phyloP scores from a whole-genome alignment of 2,888 invertebrate genomes.

The Hoplodrina ambigua region DNA sequence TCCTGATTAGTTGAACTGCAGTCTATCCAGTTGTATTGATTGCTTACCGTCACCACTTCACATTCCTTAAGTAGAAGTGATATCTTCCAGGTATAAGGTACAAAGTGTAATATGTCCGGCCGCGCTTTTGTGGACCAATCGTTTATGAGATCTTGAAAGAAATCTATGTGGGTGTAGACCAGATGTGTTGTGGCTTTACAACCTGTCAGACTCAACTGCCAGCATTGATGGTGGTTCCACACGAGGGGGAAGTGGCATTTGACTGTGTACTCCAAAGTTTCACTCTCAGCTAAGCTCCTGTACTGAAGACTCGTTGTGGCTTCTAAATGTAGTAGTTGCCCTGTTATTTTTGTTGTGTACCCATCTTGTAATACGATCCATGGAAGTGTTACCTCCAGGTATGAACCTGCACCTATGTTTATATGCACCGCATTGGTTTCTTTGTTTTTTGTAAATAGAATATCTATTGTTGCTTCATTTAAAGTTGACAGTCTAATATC shows the following conservation, averaged over 20 bases:
- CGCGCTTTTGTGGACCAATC: constrained; percentile 99
- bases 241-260: constrained; percentile 96
- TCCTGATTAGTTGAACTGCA: constrained; percentile 98
- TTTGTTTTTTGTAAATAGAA: constrained; percentile 97
- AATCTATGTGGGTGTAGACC: constrained; percentile 98
- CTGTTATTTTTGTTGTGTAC: constrained; percentile 97
- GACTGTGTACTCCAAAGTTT: constrained; percentile 97
- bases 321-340: constrained; percentile 98
- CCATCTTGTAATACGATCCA: constrained; percentile 97
- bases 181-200: constrained; percentile 98
- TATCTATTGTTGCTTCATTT: constrained; percentile 98
- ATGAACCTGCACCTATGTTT: constrained; percentile 98
- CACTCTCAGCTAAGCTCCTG: constrained; percentile 97
- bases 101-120: constrained; percentile 98
- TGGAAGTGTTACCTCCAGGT: constrained; percentile 98
- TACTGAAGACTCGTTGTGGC: constrained; percentile 98
- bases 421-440: constrained; percentile 99
- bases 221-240: constrained; percentile 99
- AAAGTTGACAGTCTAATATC: constrained; percentile 97
- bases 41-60: constrained; percentile 97
- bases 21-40: constrained; percentile 99
- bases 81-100: constrained; percentile 99
- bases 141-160: constrained; percentile 98
- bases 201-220: constrained; percentile 97
- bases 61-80: constrained; percentile 97